phyloP scores from a whole-genome alignment of 2,888 invertebrate species.

The Dolichopus griseipennis region DNA sequence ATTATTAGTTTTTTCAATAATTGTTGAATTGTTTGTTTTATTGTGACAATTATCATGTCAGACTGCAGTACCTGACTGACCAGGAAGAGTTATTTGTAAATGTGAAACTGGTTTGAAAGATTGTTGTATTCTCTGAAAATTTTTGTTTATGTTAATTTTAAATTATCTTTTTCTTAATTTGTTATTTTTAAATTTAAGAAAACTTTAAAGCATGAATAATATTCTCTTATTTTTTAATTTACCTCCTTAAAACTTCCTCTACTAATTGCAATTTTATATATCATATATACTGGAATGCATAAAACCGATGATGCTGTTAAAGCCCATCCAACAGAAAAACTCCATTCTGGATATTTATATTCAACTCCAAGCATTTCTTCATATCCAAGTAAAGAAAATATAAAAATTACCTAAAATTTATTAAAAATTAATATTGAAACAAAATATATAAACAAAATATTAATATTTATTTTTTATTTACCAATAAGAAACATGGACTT shows the following conservation, averaged over 20 bases:
- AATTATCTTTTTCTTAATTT: not conserved
- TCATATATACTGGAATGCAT: constrained; percentile 74
- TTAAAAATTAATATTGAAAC: constrained; percentile 20
- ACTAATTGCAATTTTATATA: constrained; percentile 65
- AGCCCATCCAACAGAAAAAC: constrained; percentile 68
- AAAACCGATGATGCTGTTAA: constrained; percentile 77
- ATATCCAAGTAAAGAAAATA: constrained; percentile 71
- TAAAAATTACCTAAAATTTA: constrained; percentile 58
- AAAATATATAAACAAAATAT: constrained; percentile 10
- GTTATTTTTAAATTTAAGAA: no score
- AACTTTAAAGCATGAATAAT: not conserved
- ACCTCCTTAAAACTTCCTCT: constrained; percentile 53
- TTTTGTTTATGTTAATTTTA: not conserved
- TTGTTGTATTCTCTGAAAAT: constrained; percentile 22
- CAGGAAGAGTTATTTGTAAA: constrained; percentile 38
- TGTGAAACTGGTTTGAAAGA: constrained; percentile 35
- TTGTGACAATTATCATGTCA: constrained; percentile 36
- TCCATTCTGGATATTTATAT: constrained; percentile 72
- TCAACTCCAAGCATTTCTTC: constrained; percentile 68
- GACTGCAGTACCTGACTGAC: constrained; percentile 42
- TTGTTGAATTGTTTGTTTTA: constrained; percentile 22
- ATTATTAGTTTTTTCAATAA: constrained; percentile 18
- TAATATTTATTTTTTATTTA: constrained; percentile 35
- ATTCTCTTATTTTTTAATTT: constrained; percentile 21
- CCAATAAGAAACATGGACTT: constrained; percentile 75